These are phyloP conservation scores for Pandemis heparana DNA, from an alignment of 2,888 invertebrate genomes.

Conservation along the genomic window DNA sequence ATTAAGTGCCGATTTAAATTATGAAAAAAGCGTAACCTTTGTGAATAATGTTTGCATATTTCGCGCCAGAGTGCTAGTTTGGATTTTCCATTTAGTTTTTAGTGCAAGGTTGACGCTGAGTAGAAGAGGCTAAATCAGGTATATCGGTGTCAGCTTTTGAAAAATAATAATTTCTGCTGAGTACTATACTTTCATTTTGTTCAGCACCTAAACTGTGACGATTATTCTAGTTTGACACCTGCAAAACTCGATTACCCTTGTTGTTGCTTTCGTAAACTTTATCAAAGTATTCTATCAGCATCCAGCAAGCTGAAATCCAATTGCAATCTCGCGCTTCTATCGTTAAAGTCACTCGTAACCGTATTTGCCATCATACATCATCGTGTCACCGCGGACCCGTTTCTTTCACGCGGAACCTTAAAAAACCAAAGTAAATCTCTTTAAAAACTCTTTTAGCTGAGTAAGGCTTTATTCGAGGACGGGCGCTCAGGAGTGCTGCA, in stretches of 20 bases:
- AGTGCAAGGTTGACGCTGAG: background rate
- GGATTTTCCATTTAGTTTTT: background rate
- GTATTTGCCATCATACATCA: constrained; percentile 32
- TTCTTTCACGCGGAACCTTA: constrained; percentile 36
- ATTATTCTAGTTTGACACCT: no score
- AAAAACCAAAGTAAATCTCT: constrained; percentile 43
- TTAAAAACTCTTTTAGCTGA: constrained; percentile 42
- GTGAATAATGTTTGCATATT: background rate
- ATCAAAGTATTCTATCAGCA: background rate
- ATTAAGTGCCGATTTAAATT: constrained; percentile 35
- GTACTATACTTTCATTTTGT: no score
- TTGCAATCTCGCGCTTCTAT: constrained; percentile 19
- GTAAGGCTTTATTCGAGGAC: constrained; percentile 40
- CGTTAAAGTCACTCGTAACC: constrained; percentile 18
- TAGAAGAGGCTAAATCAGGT: no score
- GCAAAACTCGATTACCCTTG: no score
- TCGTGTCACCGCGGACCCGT: constrained; percentile 31
- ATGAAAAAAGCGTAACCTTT: constrained; percentile 9
- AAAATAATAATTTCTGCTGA: no score
- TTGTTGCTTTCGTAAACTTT: background rate
- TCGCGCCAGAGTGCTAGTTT: background rate
- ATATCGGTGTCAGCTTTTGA: no score
- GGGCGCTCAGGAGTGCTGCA: constrained; percentile 33
- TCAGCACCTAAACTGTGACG: no score
- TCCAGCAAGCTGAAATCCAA: constrained; percentile 24